Base-by-base conservation (phyloP, 2,888 invertebrate genomes). In the Latrodectus elegans region DNA sequence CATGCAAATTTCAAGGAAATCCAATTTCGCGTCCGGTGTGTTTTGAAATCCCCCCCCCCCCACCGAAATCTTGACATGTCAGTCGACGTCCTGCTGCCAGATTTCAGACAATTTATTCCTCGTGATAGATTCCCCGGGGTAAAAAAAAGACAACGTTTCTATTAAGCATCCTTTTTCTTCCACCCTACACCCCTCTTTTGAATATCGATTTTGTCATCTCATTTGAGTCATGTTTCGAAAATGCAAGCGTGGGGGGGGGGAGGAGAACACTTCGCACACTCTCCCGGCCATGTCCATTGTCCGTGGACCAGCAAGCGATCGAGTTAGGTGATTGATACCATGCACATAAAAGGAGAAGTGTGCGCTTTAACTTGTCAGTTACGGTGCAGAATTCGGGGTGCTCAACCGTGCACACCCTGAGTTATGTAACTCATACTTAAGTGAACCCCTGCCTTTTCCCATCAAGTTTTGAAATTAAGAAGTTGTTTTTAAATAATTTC, bases 191-290 rank as follows among this genome's bases (percentile, higher is more conserved):
- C 38, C 38, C 38, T 38, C 38, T 38, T 38, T 55, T 81, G 77
- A 51, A 53, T 78, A 84, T 84, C 84, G 84, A 84, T 84, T 84
- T 84, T 84, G 49, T 52, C 84, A 77, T 84, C 73, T 55, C 77
- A 84, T 84, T 84, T 84, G 84, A 84, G 71, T 84, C 84, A 84
- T 71, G 76, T 26, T 84, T 67, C 3, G 72, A 51, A 52, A 38
- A 38, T 38, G 38, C 67, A 9, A 17, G 22, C 12, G 4, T 9
- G 67, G 17, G 4, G 17, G 67, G 17, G 17, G 8, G 67, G 17
- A 12, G 26, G 22, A 9, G 67, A 9, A 68, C 26, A 26, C n/a
- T 68, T 11, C n/a, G 11, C 10, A 6, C 60, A 6, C 12, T 38
- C 11, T 60, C n/a, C 60, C 14, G 12, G 60, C 6, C 60, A 60